Base-by-base conservation (phyloP, 2,113 vertebrate genomes). In the Falco punctatus region DNA sequence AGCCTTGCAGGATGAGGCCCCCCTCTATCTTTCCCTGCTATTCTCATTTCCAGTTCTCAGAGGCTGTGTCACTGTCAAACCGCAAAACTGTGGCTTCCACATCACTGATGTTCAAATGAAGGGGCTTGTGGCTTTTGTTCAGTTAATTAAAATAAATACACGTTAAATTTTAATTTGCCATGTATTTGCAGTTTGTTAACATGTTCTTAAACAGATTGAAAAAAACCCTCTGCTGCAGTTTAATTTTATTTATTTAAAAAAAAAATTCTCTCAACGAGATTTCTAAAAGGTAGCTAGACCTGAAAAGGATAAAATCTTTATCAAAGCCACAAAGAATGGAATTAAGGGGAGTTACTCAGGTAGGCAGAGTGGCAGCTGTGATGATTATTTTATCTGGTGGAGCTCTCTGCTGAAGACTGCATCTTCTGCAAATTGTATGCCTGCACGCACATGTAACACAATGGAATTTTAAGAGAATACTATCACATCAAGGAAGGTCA, bases 1-100 rank as follows among this genome's bases (percentile, higher is more conserved):
- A 92, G 64, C 70, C 28, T 84, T 77, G 35, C 81, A 90, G 71
- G 81, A 88, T 57, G 81, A 82, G 78, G 59, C 42, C n/a, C 49
- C 82, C 65, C 48, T 86, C 46, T 86, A 24, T 85, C 81, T 87
- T 84, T 61, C 59, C 33, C 52, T 5, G 46, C 51, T 46, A 66
- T 0, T 48, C 58, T 35, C 62, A 66, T 55, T 87, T 87, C 62
- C n/a, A 85, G 44, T 75, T 83, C 87, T 80, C 81, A 70, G 73
- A 80, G 73, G 71, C 66, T 48, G 17, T 35, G n/a, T 73, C 62
- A 44, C 55, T 64, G 62, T 52, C 88, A 96, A 64, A 83, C 30
- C 81, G 66, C 92, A 73, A 46, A 88, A 73, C 15, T 46, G 62
- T 15, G 5, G 66, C 66, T 96, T 80, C 46, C 87, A 73, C 21